These are phyloP conservation scores for Eudyptes chrysolophus DNA, from an alignment of 2,113 vertebrate genomes.

Conservation along the genomic window DNA sequence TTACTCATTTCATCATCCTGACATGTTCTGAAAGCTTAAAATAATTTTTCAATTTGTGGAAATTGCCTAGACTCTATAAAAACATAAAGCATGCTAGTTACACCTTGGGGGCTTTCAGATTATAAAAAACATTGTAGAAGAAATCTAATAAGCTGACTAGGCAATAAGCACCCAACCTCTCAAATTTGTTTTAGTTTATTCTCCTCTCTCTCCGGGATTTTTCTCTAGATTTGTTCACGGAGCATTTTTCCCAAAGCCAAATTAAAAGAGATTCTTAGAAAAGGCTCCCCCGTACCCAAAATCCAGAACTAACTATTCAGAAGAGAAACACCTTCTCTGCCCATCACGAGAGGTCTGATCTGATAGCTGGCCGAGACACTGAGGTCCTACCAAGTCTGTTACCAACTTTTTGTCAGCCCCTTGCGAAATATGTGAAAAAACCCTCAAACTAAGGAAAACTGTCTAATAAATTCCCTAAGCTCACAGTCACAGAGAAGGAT, in stretches of 20 bases:
- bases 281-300: background rate
- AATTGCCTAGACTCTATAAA: slow-evolving; percentile 44
- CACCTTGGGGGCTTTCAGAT: slow-evolving; percentile 41
- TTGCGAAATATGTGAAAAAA: background rate
- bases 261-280: background rate
- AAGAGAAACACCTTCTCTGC: background rate
- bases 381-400: accelerated
- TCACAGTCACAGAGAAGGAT: background rate
- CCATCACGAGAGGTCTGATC: background rate
- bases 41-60: slow-evolving; percentile 52
- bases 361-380: accelerated
- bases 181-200: background rate
- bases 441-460: background rate
- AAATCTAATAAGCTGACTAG: slow-evolving; percentile 46
- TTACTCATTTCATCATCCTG: slow-evolving; percentile 50
- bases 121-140: background rate
- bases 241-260: background rate
- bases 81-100: slow-evolving; percentile 40
- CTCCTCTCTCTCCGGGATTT: background rate
- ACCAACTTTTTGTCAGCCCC: background rate
- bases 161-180: slow-evolving; percentile 14
- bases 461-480: background rate
- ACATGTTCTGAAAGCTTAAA: slow-evolving; percentile 37
- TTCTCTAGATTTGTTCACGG: background rate
- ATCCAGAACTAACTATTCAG: accelerated